phyloP scores from a whole-genome alignment of 2,888 invertebrate species.

The Oscheius sp. region DNA sequence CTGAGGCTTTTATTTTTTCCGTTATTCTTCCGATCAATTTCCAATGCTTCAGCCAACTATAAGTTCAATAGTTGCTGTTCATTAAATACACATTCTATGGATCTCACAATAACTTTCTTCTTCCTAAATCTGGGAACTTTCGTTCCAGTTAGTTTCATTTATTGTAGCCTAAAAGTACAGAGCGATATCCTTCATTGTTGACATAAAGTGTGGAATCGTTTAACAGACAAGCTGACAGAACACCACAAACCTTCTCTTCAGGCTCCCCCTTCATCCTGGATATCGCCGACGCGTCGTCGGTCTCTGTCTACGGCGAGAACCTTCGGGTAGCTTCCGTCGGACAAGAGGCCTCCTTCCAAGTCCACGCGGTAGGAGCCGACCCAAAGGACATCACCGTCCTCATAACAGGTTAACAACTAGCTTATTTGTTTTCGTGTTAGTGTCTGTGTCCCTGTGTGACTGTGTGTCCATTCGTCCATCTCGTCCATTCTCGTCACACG shows the following conservation, averaged over 20 bases:
- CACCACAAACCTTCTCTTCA: constrained; percentile 39
- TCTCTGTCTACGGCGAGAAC: constrained; percentile 79
- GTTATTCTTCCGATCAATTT: too few species aligned
- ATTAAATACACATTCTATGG: too few species aligned
- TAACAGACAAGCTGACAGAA: too few species aligned
- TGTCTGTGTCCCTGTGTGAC: constrained; percentile 25
- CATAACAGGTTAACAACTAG: constrained; percentile 72
- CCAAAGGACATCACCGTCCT: constrained; percentile 73
- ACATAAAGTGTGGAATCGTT: too few species aligned
- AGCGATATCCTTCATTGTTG: too few species aligned
- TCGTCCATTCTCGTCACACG: constrained; percentile 14
- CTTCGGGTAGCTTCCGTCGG: constrained; percentile 78
- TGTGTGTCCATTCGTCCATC: constrained; percentile 4
- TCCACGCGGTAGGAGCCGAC: constrained; percentile 76
- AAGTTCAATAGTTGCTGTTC: too few species aligned
- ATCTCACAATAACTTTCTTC: too few species aligned
- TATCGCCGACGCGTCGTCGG: constrained; percentile 76
- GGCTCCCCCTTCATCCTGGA: constrained; percentile 75
- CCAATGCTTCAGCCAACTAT: too few species aligned
- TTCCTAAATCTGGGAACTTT: too few species aligned
- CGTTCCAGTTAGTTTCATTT: too few species aligned
- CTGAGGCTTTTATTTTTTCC: too few species aligned
- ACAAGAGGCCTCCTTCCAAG: constrained; percentile 78
- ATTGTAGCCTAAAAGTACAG: too few species aligned
- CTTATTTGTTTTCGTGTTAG: constrained; percentile 10